Conservation (phyloP, 2,113 vertebrate species). For the Callorhinus ursinus region DNA sequence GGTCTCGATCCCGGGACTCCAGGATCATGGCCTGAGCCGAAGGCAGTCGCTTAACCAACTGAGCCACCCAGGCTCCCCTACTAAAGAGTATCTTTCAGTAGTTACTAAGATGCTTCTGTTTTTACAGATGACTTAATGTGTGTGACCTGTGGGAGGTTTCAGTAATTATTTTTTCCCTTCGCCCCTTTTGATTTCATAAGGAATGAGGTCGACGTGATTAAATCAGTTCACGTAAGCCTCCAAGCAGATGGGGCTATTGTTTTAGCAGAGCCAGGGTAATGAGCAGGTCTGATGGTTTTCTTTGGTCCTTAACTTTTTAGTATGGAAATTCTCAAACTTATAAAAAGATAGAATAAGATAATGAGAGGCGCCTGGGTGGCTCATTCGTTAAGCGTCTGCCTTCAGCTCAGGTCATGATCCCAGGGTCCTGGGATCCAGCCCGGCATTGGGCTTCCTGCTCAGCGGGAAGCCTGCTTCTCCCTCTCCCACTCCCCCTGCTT, state of each 20-base stretch:
- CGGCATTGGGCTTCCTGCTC: no score
- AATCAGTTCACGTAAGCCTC: neutral
- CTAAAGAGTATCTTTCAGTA: neutral
- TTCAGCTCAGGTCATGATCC: no score
- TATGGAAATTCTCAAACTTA: neutral
- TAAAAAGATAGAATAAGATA: neutral
- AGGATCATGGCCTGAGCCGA: no score
- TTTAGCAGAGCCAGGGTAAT: neutral
- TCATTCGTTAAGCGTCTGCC: no score
- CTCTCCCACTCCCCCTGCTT: neutral
- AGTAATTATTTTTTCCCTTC: neutral
- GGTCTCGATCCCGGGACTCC: no score
- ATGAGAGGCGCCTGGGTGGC: neutral
- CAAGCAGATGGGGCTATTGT: neutral
- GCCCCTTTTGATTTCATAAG: neutral
- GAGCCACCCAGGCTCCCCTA: no score
- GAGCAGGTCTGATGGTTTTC: neutral
- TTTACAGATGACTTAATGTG: neutral
- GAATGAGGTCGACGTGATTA: neutral
- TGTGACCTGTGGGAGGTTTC: neutral
- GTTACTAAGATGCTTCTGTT: neutral
- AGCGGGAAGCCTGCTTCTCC: no score
- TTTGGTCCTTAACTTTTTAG: constrained; percentile 1
- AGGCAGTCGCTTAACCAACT: no score
- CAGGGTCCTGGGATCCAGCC: no score